Evolutionary conservation across 2,888 invertebrate genomes (phyloP).

Genomic region (Cosmia trapezina): DNA sequence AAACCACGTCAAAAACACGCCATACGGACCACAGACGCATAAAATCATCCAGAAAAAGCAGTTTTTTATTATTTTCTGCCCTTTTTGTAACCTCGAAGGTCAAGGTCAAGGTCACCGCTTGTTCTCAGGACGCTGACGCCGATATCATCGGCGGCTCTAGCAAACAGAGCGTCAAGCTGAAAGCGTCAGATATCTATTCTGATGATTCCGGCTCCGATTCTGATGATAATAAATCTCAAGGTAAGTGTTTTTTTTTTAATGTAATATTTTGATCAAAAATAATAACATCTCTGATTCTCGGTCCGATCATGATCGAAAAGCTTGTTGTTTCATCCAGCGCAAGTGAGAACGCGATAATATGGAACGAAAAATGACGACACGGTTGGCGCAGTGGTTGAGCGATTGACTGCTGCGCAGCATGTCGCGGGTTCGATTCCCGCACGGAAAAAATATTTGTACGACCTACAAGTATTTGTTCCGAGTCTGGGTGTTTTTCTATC

Average conservation of each 20-base stretch:
- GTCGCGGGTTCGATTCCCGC: too few species aligned
- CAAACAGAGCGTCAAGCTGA: conserved; percentile 94
- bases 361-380: too few species aligned
- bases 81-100: conserved; percentile 51
- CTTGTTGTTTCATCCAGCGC: too few species aligned
- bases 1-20: background rate
- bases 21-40: background rate
- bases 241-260: conserved; percentile 61
- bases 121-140: conserved; percentile 82
- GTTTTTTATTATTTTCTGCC: conserved; percentile 34
- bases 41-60: conserved; percentile 15
- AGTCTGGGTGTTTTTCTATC: too few species aligned
- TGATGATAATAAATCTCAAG: conserved; percentile 90
- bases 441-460: too few species aligned
- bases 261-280: background rate
- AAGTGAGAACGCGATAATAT: too few species aligned
- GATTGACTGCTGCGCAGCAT: too few species aligned
- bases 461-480: too few species aligned
- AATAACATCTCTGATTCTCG: background rate
- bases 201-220: conserved; percentile 94
- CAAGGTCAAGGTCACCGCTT: conserved; percentile 53
- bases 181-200: conserved; percentile 98
- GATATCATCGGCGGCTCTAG: conserved; percentile 88
- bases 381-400: too few species aligned
- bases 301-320: too few species aligned